Evolutionary conservation across 1,140 invertebrate species (phyloP).

Genomic region (Trichomalopsis sarcophagae): DNA sequence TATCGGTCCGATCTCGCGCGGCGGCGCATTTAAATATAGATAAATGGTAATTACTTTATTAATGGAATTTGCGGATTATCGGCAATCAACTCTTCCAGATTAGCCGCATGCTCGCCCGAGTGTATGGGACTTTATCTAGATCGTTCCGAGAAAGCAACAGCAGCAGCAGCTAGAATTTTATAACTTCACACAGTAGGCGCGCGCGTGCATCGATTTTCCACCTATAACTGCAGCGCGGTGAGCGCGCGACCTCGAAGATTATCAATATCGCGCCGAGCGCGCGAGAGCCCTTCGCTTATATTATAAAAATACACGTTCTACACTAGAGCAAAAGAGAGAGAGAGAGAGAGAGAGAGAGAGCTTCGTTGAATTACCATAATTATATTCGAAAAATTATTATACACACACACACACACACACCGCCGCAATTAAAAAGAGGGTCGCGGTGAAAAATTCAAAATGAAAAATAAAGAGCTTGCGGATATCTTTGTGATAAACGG

Average conservation of each 20-base stretch:
- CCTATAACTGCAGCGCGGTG: background rate
- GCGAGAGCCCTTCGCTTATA: background rate
- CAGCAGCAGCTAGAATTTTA: background rate
- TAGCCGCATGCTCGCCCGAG: background rate
- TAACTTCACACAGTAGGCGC: background rate
- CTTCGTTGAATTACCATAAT: background rate
- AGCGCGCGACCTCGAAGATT: background rate
- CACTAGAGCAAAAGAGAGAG: too few relatives aligned
- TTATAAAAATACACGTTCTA: background rate
- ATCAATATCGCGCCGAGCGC: background rate
- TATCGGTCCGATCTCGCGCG: background rate
- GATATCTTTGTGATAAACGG: constrained; percentile 10
- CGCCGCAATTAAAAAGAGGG: background rate
- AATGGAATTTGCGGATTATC: background rate
- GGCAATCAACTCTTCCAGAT: constrained; percentile 15
- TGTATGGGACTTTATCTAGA: background rate
- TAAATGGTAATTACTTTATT: constrained; percentile 25
- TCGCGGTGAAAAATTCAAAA: background rate
- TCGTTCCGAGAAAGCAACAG: background rate
- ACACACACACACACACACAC: background rate
- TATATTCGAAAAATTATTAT: background rate
- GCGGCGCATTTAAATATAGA: background rate
- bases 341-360: too few relatives aligned
- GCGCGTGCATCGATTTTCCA: constrained; percentile 2
- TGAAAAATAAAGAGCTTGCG: background rate